These are phyloP conservation scores for Homarus americanus DNA, from an alignment of 1,140 invertebrate species.

Conservation along the genomic window DNA sequence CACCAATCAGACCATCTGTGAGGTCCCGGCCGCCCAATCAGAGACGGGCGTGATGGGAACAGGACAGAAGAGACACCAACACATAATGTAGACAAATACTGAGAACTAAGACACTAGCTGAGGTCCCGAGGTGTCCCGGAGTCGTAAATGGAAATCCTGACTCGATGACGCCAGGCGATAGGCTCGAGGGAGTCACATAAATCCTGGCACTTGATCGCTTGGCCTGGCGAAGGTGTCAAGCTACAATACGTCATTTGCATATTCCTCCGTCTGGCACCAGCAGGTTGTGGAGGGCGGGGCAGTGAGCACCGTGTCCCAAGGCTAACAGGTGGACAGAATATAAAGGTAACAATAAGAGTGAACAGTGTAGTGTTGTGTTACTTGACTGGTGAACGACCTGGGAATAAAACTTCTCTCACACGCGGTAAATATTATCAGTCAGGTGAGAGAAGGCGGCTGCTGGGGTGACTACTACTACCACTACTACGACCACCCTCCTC, in stretches of 20 bases:
- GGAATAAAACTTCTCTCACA: too few species aligned
- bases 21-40: slow-evolving; percentile 10
- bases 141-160: slow-evolving; percentile 31
- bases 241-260: slow-evolving; percentile 42
- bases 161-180: slow-evolving; percentile 12
- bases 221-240: slow-evolving; percentile 25
- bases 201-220: slow-evolving; percentile 33
- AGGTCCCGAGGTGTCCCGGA: not conserved
- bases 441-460: too few species aligned
- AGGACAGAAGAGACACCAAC: slow-evolving; percentile 25
- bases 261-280: not conserved
- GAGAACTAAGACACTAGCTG: not conserved
- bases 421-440: too few species aligned
- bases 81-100: slow-evolving; percentile 29
- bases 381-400: too few species aligned
- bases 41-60: slow-evolving; percentile 11
- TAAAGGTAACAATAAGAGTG: too few species aligned
- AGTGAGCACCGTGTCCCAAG: too few species aligned
- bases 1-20: slow-evolving; percentile 8
- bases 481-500: too few species aligned
- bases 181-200: slow-evolving; percentile 27
- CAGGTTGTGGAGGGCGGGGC: too few species aligned
- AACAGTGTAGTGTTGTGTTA: too few species aligned
- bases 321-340: too few species aligned
- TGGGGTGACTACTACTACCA: too few species aligned